Conservation (phyloP, 2,113 vertebrate genomes). For the Rhinolophus sinicus region DNA sequence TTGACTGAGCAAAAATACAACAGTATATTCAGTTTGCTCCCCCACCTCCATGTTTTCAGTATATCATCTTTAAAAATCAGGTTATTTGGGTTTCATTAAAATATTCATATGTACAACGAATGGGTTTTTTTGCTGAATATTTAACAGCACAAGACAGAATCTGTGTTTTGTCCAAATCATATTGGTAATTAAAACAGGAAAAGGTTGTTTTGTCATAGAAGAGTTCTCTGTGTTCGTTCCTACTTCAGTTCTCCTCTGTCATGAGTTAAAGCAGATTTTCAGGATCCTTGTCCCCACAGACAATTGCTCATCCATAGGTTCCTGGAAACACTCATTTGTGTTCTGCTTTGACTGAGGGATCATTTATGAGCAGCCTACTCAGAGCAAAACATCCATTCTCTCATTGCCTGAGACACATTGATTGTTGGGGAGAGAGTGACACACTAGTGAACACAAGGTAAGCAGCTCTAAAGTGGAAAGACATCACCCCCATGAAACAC, state of each 20-base stretch:
- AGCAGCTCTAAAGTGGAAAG: slow-evolving; percentile 76
- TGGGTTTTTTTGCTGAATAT: not conserved
- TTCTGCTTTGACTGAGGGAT: slow-evolving; percentile 63
- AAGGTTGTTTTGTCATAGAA: not conserved
- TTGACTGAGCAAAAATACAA: not conserved
- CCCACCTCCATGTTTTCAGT: not conserved
- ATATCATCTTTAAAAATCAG: not conserved
- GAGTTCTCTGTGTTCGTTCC: not conserved
- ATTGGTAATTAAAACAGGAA: not conserved
- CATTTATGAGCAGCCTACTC: slow-evolving; percentile 74
- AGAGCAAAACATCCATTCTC: slow-evolving; percentile 63
- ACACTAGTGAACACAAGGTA: slow-evolving; percentile 72
- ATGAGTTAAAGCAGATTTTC: slow-evolving; percentile 58
- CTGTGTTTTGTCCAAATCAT: not conserved
- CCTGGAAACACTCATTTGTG: slow-evolving; percentile 57
- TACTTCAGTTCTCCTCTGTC: slow-evolving; percentile 9
- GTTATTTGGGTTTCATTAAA: not conserved
- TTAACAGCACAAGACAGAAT: slow-evolving; percentile 11
- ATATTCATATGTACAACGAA: not conserved
- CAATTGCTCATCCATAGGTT: slow-evolving; percentile 62
- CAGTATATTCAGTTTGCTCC: not conserved
- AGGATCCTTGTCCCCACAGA: slow-evolving; percentile 66
- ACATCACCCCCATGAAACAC: slow-evolving; percentile 69
- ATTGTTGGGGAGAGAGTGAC: slow-evolving; percentile 72
- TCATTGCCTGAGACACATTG: slow-evolving; percentile 65